Conservation (phyloP, 2,888 invertebrate genomes). For the Argyra leucocephala region DNA sequence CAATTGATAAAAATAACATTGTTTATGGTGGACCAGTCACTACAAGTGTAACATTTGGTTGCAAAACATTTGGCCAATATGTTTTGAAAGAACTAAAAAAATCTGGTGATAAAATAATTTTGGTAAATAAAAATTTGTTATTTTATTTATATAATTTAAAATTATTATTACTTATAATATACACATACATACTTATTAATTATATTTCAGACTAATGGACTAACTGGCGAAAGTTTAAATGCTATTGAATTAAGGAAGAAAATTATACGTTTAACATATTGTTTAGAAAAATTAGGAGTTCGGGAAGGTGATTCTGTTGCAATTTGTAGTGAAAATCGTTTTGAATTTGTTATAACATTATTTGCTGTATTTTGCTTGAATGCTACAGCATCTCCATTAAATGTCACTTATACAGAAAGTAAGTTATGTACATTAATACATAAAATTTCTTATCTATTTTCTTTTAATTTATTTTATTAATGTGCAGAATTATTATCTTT, state of each 20-base stretch:
- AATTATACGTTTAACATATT: constrained; percentile 33
- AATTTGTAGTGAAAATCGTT: constrained; percentile 50
- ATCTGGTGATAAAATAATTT: constrained; percentile 1
- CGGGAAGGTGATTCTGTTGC: constrained; percentile 47
- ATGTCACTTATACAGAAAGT: constrained; percentile 51
- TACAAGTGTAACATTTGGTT: neutral
- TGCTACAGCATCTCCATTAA: constrained; percentile 50
- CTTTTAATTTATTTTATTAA: too few species aligned
- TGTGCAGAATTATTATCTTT: too few species aligned
- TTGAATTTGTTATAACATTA: constrained; percentile 46
- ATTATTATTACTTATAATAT: neutral
- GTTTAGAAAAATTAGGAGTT: constrained; percentile 44
- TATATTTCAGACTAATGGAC: constrained; percentile 34
- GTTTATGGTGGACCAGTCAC: neutral
- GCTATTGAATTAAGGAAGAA: constrained; percentile 33
- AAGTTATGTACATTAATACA: constrained; percentile 24
- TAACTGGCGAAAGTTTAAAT: constrained; percentile 31
- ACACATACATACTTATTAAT: neutral
- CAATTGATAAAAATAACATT: constrained; percentile 5
- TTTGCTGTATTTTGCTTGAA: constrained; percentile 48
- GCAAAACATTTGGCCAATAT: neutral
- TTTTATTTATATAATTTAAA: too few species aligned
- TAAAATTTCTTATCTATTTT: too few species aligned
- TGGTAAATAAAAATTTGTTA: neutral
- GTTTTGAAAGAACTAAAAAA: neutral